Evolutionary conservation across 30 jellyfish, hydroid and myxozoan species (phyloP).

Genomic region (Aurelia aurita): DNA sequence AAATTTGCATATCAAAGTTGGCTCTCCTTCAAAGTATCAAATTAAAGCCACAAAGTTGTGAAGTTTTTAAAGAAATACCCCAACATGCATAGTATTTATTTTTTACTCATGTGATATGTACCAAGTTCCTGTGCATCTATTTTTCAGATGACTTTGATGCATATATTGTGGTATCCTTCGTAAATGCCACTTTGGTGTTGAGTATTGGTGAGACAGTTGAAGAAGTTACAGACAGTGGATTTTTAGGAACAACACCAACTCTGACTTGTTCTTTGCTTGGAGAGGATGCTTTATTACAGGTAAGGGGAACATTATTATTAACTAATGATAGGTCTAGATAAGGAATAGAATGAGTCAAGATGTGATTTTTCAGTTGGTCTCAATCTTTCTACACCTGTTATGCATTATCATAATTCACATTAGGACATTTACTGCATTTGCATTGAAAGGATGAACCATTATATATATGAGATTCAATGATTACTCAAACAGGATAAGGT

Average conservation of each 20-base stretch:
- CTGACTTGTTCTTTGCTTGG: conserved; percentile 92
- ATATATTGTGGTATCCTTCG: conserved; percentile 97
- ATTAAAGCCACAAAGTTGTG: too few relatives aligned
- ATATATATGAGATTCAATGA: conserved; percentile 2
- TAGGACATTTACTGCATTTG: not conserved
- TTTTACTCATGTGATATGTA: too few relatives aligned
- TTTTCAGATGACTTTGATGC: conserved; percentile 92
- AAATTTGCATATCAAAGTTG: too few relatives aligned
- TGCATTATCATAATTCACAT: too few relatives aligned
- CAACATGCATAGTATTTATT: too few relatives aligned
- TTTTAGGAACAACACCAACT: conserved; percentile 96
- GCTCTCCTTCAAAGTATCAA: too few relatives aligned
- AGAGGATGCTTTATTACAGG: conserved; percentile 98
- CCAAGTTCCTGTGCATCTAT: not conserved
- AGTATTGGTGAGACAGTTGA: conserved; percentile 99
- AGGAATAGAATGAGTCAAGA: too few relatives aligned
- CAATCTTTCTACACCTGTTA: too few relatives aligned
- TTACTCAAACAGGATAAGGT: conserved; percentile 22
- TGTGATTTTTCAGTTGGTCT: too few relatives aligned
- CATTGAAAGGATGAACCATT: conserved; percentile 25
- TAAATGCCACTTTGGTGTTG: conserved; percentile 97
- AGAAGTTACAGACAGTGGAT: conserved; percentile 99
- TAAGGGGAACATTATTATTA: not conserved
- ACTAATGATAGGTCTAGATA: too few relatives aligned
- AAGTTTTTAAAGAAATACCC: too few relatives aligned